Base-by-base conservation (phyloP, 2,888 invertebrate species). In the Ditylenchus weischeri region DNA sequence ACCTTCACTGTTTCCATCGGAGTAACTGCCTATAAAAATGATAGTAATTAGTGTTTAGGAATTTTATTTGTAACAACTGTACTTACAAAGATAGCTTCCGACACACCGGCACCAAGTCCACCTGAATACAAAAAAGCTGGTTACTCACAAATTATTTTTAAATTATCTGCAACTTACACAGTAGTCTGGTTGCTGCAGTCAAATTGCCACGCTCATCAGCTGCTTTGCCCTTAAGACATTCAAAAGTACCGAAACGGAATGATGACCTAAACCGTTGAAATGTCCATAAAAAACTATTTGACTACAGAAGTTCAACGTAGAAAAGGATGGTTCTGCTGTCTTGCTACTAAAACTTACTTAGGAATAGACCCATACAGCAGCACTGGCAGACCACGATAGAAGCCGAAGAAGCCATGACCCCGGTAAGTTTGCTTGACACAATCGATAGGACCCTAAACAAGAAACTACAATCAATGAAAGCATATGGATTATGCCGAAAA, bases 171-270 rank as follows among this genome's bases (percentile, higher is more conserved):
- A 21, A 51, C 23, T 13, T 8, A 21, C 23, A 21, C 4, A 49
- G 43, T 35, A 67, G 54, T 82, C 93, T 89, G 68, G 89, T 89
- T 0, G 88, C 86, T 0, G 88, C 88, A 23, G 89, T 87, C 62
- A 99, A 85, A 59, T 91, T 91, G 0, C 95, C 95, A 72, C 89
- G 88, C 3, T 89, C 88, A 76, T 89, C 90, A 0, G 89, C 88
- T 84, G 90, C 88, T 68, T 88, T 86, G 47, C 88, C 88, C 82
- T 93, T 93, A 29, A 94, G 88, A 74, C 90, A 89, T 86, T 99
- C 98, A 85, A 96, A 99, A 0, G 93, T 89, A 64, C 98, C 98
- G 87, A 98, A 98, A 85, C 96, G 93, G 77, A 95, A 92, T 51
- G 94, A 95, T 61, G 95, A 94, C 86, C 43, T 43, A 43, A 13